These are phyloP conservation scores for Anoplophora glabripennis DNA, from an alignment of 1,140 invertebrate genomes.

Conservation along the genomic window DNA sequence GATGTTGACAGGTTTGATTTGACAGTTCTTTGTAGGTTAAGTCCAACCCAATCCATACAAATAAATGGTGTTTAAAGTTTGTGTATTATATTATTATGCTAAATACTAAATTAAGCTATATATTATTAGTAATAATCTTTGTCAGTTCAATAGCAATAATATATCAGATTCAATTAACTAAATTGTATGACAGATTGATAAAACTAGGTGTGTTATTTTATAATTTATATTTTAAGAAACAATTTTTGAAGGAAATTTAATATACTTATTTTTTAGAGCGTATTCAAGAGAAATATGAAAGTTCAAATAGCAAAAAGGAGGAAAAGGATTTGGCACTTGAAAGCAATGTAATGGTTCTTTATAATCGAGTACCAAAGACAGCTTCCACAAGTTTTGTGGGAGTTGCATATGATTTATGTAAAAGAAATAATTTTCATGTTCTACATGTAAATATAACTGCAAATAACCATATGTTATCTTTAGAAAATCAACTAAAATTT, in stretches of 20 bases:
- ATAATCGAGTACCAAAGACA: conserved; percentile 98
- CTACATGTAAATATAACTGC: conserved; percentile 95
- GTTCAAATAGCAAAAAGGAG: conserved; percentile 1
- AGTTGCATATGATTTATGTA: conserved; percentile 94
- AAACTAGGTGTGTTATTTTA: conserved; percentile 29
- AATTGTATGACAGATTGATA: conserved; percentile 31
- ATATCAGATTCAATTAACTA: conserved; percentile 37
- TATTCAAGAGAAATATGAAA: conserved; percentile 19
- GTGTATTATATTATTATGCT: conserved; percentile 1
- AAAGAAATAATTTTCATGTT: conserved; percentile 88
- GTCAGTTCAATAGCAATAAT: conserved; percentile 28
- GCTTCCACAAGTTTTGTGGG: conserved; percentile 98
- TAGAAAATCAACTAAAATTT: conserved; percentile 86
- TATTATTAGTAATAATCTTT: conserved; percentile 27
- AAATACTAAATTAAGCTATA: conserved; percentile 9
- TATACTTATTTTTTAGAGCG: conserved; percentile 20
- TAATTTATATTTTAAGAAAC: conserved; percentile 4
- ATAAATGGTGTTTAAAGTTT: no score
- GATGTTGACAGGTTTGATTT: no score
- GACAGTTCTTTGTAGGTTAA: no score
- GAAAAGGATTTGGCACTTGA: conserved; percentile 56
- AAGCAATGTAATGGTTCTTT: conserved; percentile 68
- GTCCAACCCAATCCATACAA: no score
- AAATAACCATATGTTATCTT: conserved; percentile 89
- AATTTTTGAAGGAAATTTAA: conserved; percentile 5